Conservation (phyloP, 2,113 vertebrate species). For the Aptenodytes forsteri region DNA sequence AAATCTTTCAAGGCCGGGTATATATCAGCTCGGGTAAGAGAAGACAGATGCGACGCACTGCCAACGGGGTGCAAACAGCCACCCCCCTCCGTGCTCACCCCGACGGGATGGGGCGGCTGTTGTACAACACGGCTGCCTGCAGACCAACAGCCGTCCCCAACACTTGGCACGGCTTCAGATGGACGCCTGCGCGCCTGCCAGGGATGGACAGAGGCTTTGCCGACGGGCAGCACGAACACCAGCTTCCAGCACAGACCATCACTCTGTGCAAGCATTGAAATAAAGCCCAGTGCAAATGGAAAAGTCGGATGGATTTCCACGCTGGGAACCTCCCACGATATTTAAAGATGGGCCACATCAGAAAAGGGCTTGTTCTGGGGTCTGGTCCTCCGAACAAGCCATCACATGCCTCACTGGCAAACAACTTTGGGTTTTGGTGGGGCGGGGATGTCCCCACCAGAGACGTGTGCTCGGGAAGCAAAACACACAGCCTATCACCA, state of each 20-base stretch:
- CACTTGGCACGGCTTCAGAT: background rate
- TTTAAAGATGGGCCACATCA: background rate
- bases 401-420: background rate
- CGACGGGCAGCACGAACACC: fast-evolving
- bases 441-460: background rate
- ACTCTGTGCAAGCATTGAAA: background rate
- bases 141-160: background rate
- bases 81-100: fast-evolving
- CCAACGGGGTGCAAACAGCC: background rate
- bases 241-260: background rate
- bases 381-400: background rate
- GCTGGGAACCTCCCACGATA: fast-evolving
- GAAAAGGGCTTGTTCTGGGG: background rate
- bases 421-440: background rate
- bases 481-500: fast-evolving
- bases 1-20: background rate
- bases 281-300: background rate
- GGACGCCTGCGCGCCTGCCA: background rate
- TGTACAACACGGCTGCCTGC: no score
- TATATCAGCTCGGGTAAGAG: background rate
- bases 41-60: background rate
- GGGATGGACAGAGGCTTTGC: background rate
- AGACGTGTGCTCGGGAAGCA: background rate
- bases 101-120: fast-evolving
- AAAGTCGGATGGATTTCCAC: background rate